Conservation (phyloP, 2,113 vertebrate genomes). For the Pardalotus punctatus region DNA sequence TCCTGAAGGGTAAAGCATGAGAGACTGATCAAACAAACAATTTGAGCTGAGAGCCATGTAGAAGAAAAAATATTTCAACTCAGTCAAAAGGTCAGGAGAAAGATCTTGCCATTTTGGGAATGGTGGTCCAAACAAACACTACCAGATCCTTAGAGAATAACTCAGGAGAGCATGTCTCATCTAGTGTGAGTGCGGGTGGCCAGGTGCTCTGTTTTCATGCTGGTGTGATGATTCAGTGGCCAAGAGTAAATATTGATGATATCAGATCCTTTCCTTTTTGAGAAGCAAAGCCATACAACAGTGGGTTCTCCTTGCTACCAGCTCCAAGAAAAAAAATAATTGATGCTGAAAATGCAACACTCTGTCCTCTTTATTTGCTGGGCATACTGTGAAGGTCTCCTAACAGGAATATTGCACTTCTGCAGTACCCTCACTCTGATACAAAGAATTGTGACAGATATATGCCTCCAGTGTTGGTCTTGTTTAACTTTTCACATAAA, state of each 20-base stretch:
- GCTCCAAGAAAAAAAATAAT: neutral
- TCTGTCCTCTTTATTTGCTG: neutral
- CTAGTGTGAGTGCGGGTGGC: neutral
- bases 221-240: neutral
- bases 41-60: neutral
- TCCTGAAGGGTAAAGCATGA: neutral
- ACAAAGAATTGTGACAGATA: neutral
- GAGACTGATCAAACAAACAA: neutral
- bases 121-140: neutral
- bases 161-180: neutral
- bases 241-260: neutral
- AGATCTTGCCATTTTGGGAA: neutral
- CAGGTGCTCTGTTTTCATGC: neutral
- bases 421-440: neutral
- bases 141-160: neutral
- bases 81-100: neutral
- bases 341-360: neutral
- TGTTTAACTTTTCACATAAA: neutral
- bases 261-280: neutral
- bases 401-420: neutral
- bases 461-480: fast-evolving
- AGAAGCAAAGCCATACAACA: neutral
- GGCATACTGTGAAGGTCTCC: neutral
- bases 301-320: neutral
- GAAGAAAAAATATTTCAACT: neutral